Conservation (phyloP, 2,113 vertebrate species). For the Elephas maximus region DNA sequence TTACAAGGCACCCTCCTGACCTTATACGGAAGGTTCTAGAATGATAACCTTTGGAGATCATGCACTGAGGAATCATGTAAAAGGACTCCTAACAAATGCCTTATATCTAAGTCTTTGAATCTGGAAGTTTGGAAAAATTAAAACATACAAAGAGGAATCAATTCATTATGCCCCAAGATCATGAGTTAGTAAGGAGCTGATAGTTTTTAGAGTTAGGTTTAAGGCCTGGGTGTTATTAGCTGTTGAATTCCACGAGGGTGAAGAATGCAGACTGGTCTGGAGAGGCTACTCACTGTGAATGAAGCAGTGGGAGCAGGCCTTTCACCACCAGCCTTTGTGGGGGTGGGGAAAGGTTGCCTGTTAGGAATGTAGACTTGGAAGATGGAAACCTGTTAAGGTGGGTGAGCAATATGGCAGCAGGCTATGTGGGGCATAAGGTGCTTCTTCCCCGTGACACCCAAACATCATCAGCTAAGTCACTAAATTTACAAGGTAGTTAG, state of each 20-base stretch:
- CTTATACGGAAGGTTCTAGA: neutral
- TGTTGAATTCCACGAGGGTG: neutral
- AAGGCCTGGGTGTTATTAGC: neutral
- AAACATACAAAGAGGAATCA: neutral
- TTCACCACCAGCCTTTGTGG: neutral
- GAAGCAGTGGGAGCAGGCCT: too few relatives aligned
- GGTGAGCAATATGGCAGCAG: neutral
- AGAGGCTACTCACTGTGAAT: neutral
- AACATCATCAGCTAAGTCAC: too few relatives aligned
- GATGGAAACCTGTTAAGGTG: neutral
- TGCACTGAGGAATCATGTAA: neutral
- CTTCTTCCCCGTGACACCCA: neutral
- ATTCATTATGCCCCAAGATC: neutral
- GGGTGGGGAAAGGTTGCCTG: neutral
- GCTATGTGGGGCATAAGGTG: too few relatives aligned
- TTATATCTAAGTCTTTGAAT: neutral
- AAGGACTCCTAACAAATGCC: neutral
- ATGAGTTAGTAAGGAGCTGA: neutral
- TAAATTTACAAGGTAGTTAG: neutral
- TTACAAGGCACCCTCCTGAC: neutral
- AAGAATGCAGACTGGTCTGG: neutral
- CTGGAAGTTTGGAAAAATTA: neutral
- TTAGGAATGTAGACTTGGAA: neutral
- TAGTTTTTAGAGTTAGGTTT: too few relatives aligned
- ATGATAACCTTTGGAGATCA: neutral